A percentile compares a stretch with the other conserved stretches of the same genome.
These are phyloP conservation scores for Tragelaphus scriptus DNA, from an alignment of 2,113 vertebrate species.

Conservation along the genomic window DNA sequence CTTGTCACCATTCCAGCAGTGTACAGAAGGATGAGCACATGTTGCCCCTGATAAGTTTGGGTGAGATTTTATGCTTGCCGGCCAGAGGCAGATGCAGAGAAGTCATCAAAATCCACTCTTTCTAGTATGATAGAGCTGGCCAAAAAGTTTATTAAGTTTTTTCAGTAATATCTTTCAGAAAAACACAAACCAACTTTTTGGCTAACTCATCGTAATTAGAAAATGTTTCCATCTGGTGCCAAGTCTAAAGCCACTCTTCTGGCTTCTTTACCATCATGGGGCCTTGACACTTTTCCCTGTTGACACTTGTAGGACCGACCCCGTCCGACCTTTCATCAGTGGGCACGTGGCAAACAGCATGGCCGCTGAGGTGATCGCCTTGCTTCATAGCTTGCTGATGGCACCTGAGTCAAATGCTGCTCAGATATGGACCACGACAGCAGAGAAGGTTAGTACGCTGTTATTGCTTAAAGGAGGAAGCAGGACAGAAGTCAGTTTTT, in stretches of 20 bases:
- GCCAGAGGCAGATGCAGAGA: neutral
- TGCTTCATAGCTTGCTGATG: constrained; percentile 95
- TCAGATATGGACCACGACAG: constrained; percentile 98
- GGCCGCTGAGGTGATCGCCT: constrained; percentile 97
- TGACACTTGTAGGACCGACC: constrained; percentile 86
- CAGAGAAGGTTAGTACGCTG: constrained; percentile 88
- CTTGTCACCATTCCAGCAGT: neutral
- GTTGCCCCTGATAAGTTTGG: neutral
- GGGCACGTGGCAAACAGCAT: constrained; percentile 99
- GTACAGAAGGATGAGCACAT: neutral
- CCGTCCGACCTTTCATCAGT: constrained; percentile 96
- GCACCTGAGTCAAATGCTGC: constrained; percentile 97
- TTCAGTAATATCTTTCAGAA: neutral
- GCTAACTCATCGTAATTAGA: neutral
- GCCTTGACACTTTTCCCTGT: neutral
- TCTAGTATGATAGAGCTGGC: neutral
- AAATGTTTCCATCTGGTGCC: neutral
- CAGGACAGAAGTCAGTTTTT: neutral
- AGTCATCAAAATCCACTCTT: neutral
- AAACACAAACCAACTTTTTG: neutral
- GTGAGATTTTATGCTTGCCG: neutral
- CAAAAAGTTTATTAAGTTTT: neutral
- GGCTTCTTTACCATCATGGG: neutral
- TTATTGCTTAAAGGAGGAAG: neutral
- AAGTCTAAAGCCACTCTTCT: neutral